Base-by-base conservation (phyloP, 2,113 vertebrate species). In the Protomyctophum bolini region DNA sequence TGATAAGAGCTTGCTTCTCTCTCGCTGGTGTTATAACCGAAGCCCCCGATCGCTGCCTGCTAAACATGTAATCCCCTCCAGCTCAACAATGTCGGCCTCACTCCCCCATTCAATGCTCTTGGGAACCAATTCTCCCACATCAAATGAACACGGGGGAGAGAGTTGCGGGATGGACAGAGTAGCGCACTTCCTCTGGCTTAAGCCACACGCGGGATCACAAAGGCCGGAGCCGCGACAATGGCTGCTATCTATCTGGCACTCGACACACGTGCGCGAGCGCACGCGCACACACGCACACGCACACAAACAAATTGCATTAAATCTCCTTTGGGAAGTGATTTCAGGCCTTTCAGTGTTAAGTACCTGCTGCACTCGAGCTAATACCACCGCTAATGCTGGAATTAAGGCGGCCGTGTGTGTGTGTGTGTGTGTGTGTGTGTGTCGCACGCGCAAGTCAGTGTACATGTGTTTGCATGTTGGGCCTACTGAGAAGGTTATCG, bases 81-180 rank as follows among this genome's bases (percentile, higher is more conserved):
- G 94, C 93, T 93, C 91, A 92, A 98, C 96, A 98, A 98, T 96
- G 87, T 91, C 92, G 85, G 74, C 85, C 76, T 82, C 67, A 15
- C 79, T 85, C 88, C 78, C 77, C 78, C 77, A 91, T 90, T 98
- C 97, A 97, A 98, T 97, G 94, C 93, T 90, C 92, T 93, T 89
- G 85, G 85, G 94, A 97, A 95, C 95, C 96, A 93, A 97, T 98
- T 96, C 96, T 93, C 92, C 95, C 94, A 96, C 96, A 95, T 95
- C 96, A 97, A 97, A 98, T 97, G 94, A 96, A 96, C 66, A 71
- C 80, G 71, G 76, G 89, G 85, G 75, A 70, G 14, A 0, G 28
- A 80, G 86, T 75, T 6, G 58, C 58, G 54, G 66, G 79, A 57
- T 94, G 94, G 90, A 94, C 67, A 70, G 45, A 28, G 75, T 54